Percentiles rank a stretch among this genome's conserved stretches.
Evolutionary conservation across 2,113 vertebrate species (phyloP).

Genomic region (Charadrius vociferus): DNA sequence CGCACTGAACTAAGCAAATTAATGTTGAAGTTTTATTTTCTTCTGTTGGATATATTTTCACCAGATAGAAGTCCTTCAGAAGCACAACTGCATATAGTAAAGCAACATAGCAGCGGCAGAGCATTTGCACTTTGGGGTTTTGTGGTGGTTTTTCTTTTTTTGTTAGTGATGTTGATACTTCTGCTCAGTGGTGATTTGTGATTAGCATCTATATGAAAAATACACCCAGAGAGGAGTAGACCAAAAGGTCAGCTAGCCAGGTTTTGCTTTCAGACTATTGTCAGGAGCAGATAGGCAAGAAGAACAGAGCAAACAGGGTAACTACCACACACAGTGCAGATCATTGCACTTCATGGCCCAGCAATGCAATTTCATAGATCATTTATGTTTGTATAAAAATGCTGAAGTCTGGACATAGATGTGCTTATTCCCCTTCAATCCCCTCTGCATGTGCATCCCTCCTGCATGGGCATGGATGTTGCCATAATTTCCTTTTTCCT

Average conservation of each 20-base stretch:
- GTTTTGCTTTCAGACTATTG: neutral
- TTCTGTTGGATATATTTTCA: neutral
- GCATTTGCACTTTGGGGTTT: neutral
- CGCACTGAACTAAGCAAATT: neutral
- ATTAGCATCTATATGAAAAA: neutral
- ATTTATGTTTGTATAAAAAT: neutral
- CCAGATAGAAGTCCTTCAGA: neutral
- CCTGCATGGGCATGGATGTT: accelerated
- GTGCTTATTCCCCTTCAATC: neutral
- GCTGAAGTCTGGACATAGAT: neutral
- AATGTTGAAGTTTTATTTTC: neutral
- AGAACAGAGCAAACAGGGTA: neutral
- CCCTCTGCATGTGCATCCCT: neutral
- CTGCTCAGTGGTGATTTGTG: neutral
- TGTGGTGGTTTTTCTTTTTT: neutral
- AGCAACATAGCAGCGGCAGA: neutral
- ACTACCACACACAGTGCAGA: neutral
- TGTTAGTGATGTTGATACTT: neutral
- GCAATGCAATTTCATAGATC: neutral
- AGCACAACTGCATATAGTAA: neutral
- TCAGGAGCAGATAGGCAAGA: neutral
- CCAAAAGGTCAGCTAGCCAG: neutral
- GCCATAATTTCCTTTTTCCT: neutral
- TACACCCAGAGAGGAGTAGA: neutral
- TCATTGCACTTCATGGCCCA: neutral